phyloP scores from a whole-genome alignment of 2,113 vertebrate genomes.

The Stigmatopora nigra region DNA sequence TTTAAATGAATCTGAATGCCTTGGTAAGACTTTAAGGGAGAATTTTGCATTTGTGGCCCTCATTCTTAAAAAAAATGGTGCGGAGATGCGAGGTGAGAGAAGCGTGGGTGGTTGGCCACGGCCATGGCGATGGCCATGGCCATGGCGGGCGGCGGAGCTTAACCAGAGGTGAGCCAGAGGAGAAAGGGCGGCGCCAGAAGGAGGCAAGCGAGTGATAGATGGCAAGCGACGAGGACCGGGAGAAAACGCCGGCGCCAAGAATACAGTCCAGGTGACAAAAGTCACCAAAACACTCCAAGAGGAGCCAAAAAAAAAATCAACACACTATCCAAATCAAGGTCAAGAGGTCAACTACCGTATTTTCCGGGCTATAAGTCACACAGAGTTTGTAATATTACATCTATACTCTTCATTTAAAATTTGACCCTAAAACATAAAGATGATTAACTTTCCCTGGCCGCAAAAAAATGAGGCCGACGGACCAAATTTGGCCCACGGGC shows the following conservation, averaged over 20 bases:
- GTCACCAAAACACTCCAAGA: slow-evolving; percentile 34
- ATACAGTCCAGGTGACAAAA: slow-evolving; percentile 61
- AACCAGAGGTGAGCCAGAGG: slow-evolving; percentile 72
- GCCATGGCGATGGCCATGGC: slow-evolving; percentile 51
- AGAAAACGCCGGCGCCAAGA: slow-evolving; percentile 63
- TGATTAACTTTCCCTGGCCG: too few species aligned
- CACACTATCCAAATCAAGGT: neutral
- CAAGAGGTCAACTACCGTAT: neutral
- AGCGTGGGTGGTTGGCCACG: slow-evolving; percentile 60
- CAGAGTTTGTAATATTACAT: too few species aligned
- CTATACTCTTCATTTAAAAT: too few species aligned
- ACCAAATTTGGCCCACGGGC: too few species aligned
- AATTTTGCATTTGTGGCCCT: too few species aligned
- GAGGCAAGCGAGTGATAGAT: slow-evolving; percentile 65
- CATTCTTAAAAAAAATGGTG: neutral
- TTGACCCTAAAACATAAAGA: too few species aligned
- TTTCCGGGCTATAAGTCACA: too few species aligned
- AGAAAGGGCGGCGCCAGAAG: slow-evolving; percentile 58
- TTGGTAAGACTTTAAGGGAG: too few species aligned
- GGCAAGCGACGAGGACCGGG: slow-evolving; percentile 34
- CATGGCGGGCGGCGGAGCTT: slow-evolving; percentile 61
- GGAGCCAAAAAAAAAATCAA: slow-evolving; percentile 8
- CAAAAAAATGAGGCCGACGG: too few species aligned
- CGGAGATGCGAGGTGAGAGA: slow-evolving; percentile 51
- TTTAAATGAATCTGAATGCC: too few species aligned